These are phyloP conservation scores for Mesochorus sp. DNA, from an alignment of 2,888 invertebrate species.

Conservation along the genomic window DNA sequence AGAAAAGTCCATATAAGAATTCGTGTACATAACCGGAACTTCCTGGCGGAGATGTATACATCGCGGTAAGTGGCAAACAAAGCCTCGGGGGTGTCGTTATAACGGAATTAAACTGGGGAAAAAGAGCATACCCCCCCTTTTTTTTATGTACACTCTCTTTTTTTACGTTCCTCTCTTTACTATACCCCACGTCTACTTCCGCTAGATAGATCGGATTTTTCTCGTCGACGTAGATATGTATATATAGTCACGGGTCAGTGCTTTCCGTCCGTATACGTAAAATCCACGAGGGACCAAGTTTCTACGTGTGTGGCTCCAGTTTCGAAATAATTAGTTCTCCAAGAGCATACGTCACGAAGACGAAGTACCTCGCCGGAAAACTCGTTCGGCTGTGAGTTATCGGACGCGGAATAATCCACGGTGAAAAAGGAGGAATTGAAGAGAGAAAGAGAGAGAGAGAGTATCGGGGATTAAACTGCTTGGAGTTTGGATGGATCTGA, in stretches of 20 bases:
- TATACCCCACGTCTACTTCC: no score
- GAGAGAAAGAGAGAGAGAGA: background rate
- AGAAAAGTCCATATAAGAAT: background rate
- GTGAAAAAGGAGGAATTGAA: constrained; percentile 9
- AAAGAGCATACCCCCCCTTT: background rate
- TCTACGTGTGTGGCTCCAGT: constrained; percentile 4
- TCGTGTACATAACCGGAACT: constrained; percentile 3
- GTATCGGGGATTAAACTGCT: constrained; percentile 25
- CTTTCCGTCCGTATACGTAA: background rate
- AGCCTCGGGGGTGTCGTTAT: constrained; percentile 73
- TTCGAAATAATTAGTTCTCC: constrained; percentile 55
- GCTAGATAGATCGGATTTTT: constrained; percentile 27
- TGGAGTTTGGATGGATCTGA: constrained; percentile 5
- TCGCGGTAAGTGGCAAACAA: constrained; percentile 44
- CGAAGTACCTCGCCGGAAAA: constrained; percentile 26
- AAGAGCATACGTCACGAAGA: constrained; percentile 50
- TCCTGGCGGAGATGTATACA: constrained; percentile 29
- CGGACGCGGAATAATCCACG: constrained; percentile 24
- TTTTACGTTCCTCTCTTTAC: no score
- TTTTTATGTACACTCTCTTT: background rate
- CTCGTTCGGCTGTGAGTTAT: constrained; percentile 41
- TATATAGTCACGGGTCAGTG: background rate
- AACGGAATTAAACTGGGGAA: constrained; percentile 70
- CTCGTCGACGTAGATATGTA: background rate
- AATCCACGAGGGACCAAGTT: background rate